Percentiles rank a stretch among this genome's conserved stretches.
Conservation (phyloP, 2,113 vertebrate species). For the Larimichthys crocea region DNA sequence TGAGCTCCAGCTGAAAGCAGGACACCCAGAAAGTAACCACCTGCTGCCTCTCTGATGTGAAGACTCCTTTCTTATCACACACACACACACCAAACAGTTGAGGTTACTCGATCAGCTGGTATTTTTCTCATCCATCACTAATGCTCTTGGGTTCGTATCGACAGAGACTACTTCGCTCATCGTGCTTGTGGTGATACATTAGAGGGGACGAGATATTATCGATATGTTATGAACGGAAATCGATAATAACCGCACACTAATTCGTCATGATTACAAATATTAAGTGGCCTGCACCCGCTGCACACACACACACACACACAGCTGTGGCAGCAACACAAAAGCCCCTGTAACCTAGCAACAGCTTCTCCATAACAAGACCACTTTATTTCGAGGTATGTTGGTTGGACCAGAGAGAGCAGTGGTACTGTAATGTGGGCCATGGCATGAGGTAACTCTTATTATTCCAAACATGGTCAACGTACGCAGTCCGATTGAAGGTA, state of each 20-base stretch:
- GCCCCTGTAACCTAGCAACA: conserved; percentile 82
- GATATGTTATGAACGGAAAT: conserved; percentile 74
- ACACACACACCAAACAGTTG: conserved; percentile 28
- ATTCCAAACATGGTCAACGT: conserved; percentile 34
- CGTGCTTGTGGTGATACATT: conserved; percentile 45
- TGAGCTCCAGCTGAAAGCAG: conserved; percentile 46
- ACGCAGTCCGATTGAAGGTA: not conserved
- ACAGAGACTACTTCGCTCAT: conserved; percentile 19
- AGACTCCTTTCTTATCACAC: conserved; percentile 58
- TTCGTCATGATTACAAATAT: conserved; percentile 77
- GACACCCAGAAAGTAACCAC: conserved; percentile 61
- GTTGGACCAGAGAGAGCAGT: conserved; percentile 63
- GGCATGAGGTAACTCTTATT: conserved; percentile 38
- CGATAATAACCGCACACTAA: conserved; percentile 66
- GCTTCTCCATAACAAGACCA: conserved; percentile 82
- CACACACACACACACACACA: conserved; percentile 77
- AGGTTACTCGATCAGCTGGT: conserved; percentile 36
- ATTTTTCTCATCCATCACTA: conserved; percentile 64
- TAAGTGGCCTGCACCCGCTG: conserved; percentile 68
- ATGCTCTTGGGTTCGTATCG: conserved; percentile 42
- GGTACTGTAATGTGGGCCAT: conserved; percentile 59
- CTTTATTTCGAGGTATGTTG: conserved; percentile 76
- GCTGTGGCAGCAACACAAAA: conserved; percentile 78
- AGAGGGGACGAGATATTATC: conserved; percentile 47
- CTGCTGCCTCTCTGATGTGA: conserved; percentile 50